These are phyloP conservation scores for honey bee (Apis mellifera) DNA, from an alignment of 1,140 invertebrate species.

Conservation along the genomic window DNA sequence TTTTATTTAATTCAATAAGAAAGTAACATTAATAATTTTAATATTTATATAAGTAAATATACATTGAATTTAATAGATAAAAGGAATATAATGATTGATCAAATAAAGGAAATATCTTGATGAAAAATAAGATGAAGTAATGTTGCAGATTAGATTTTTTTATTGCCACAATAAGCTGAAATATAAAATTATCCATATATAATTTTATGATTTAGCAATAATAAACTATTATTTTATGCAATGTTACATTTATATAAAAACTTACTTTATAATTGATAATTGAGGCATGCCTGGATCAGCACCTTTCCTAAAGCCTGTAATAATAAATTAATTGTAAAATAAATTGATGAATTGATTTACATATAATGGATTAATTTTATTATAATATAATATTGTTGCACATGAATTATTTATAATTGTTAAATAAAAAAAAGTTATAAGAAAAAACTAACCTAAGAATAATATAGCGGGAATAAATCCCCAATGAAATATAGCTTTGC, in stretches of 20 bases:
- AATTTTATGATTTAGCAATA: constrained; percentile 2
- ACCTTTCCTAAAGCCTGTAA: constrained; percentile 84
- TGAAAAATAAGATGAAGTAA: not conserved
- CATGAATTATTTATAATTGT: not conserved
- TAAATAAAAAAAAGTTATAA: not conserved
- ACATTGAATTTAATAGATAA: not conserved
- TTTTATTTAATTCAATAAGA: not conserved
- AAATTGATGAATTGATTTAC: not conserved
- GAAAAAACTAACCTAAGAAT: constrained; percentile 84
- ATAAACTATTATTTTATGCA: not conserved
- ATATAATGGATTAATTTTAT: not conserved
- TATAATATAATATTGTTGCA: not conserved
- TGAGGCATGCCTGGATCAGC: constrained; percentile 85
- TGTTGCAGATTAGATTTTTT: constrained; percentile 21
- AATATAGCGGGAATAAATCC: constrained; percentile 86
- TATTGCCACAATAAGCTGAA: constrained; percentile 82
- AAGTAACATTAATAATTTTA: constrained; percentile 30
- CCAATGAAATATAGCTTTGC: constrained; percentile 86
- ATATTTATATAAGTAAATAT: not conserved
- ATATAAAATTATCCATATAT: constrained; percentile 52
- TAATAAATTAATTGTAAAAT: constrained; percentile 37
- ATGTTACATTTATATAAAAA: constrained; percentile 32
- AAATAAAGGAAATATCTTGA: not conserved
- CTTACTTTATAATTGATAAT: constrained; percentile 82
- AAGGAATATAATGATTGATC: not conserved